Evolutionary conservation across 2,888 invertebrate species (phyloP).

Genomic region (Loripinus fragilis): DNA sequence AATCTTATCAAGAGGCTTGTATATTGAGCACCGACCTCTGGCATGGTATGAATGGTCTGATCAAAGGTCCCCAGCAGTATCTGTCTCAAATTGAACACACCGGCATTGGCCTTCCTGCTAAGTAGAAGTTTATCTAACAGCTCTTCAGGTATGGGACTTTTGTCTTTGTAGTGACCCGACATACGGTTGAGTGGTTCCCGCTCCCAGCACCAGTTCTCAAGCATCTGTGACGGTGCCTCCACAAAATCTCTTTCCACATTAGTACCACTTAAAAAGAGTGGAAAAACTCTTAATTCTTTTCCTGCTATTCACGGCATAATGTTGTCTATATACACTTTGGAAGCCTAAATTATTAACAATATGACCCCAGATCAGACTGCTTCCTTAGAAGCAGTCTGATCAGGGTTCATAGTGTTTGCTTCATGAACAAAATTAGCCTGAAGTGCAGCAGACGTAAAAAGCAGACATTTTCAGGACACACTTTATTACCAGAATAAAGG

Average conservation of each 20-base stretch:
- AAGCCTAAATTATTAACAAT: no score
- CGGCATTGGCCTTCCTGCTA: slow-evolving; percentile 84
- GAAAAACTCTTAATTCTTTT: no score
- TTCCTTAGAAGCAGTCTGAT: no score
- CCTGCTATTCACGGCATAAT: no score
- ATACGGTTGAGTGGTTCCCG: slow-evolving; percentile 83
- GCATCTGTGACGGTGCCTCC: slow-evolving; percentile 85
- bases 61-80: slow-evolving; percentile 84
- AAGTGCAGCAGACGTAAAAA: no score
- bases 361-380: no score
- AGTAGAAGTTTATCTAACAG: slow-evolving; percentile 83
- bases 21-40: slow-evolving; percentile 72
- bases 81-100: slow-evolving; percentile 84
- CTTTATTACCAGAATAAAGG: no score
- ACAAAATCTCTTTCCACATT: slow-evolving; percentile 85
- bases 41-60: slow-evolving; percentile 83
- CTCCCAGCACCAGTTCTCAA: slow-evolving; percentile 86
- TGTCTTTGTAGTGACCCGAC: slow-evolving; percentile 84
- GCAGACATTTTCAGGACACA: no score
- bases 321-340: no score
- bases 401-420: no score
- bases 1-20: no score
- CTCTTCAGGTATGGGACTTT: slow-evolving; percentile 82
- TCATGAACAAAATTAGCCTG: no score
- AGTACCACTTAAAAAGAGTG: slow-evolving; percentile 80